These are phyloP conservation scores for Polyergus mexicanus DNA, from an alignment of 1,140 invertebrate species.

Conservation along the genomic window DNA sequence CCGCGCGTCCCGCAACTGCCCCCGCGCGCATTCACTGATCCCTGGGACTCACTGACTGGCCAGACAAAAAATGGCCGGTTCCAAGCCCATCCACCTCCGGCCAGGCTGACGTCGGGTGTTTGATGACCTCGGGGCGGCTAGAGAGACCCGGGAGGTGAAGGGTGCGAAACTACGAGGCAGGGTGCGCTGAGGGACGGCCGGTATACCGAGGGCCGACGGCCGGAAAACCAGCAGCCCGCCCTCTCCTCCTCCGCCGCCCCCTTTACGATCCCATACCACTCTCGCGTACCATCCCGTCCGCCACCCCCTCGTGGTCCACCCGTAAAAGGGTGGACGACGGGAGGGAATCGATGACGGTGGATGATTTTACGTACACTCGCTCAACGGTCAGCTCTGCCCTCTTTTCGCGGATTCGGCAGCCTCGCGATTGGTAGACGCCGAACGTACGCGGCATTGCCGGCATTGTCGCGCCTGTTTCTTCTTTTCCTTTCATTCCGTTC, in stretches of 20 bases:
- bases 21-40: conserved; percentile 84
- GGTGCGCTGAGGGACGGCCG: conserved; percentile 70
- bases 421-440: conserved; percentile 63
- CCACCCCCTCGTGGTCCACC: conserved; percentile 69
- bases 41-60: conserved; percentile 87
- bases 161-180: conserved; percentile 69
- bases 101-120: conserved; percentile 85
- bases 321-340: conserved; percentile 75
- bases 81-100: conserved; percentile 81
- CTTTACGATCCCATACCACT: conserved; percentile 38
- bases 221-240: conserved; percentile 74
- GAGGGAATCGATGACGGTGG: conserved; percentile 81
- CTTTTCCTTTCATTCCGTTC: not conserved
- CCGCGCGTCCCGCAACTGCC: conserved; percentile 57
- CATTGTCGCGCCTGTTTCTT: conserved; percentile 30
- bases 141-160: conserved; percentile 77
- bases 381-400: conserved; percentile 73
- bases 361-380: conserved; percentile 80
- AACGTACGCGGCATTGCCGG: conserved; percentile 56
- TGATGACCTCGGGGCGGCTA: conserved; percentile 85
- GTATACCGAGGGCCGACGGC: conserved; percentile 75
- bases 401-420: conserved; percentile 76
- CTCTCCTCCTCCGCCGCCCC: conserved; percentile 57
- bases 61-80: conserved; percentile 87
- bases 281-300: conserved; percentile 33